phyloP scores from a whole-genome alignment of 2,113 vertebrate species.

The Sminthopsis crassicaudata region DNA sequence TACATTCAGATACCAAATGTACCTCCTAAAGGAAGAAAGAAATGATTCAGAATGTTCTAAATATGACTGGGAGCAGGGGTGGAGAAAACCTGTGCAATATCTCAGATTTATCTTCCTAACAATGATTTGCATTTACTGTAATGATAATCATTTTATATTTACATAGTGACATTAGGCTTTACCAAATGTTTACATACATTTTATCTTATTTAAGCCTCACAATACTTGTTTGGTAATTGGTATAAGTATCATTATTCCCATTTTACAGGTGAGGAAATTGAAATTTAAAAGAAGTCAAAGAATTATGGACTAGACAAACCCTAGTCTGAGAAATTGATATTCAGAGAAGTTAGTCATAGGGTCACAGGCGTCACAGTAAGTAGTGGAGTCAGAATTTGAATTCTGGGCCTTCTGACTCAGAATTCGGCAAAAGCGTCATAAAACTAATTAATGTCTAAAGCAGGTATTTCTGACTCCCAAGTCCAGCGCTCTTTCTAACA shows the following conservation, averaged over 20 bases:
- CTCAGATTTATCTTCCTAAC: not conserved
- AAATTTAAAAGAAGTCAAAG: not conserved
- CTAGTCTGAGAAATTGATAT: no score
- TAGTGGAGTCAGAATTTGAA: no score
- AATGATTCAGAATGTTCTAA: not conserved
- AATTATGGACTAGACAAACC: not conserved
- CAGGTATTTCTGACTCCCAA: not conserved
- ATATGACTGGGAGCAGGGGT: not conserved
- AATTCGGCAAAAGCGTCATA: not conserved
- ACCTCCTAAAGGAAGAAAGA: not conserved
- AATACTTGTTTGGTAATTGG: not conserved
- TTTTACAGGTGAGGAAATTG: not conserved
- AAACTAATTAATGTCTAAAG: not conserved
- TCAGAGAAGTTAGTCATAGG: no score
- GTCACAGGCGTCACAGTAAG: no score
- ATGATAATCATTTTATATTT: not conserved
- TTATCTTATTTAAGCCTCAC: not conserved
- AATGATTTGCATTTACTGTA: not conserved
- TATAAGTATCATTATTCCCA: not conserved
- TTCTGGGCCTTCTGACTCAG: no score
- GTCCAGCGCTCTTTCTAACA: not conserved
- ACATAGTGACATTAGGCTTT: not conserved
- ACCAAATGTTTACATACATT: not conserved
- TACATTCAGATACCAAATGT: not conserved
- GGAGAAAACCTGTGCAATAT: not conserved